A percentile compares a stretch with the other conserved stretches of the same genome.
These are phyloP conservation scores for Sprattus sprattus DNA, from an alignment of 2,113 vertebrate species.

Conservation along the genomic window DNA sequence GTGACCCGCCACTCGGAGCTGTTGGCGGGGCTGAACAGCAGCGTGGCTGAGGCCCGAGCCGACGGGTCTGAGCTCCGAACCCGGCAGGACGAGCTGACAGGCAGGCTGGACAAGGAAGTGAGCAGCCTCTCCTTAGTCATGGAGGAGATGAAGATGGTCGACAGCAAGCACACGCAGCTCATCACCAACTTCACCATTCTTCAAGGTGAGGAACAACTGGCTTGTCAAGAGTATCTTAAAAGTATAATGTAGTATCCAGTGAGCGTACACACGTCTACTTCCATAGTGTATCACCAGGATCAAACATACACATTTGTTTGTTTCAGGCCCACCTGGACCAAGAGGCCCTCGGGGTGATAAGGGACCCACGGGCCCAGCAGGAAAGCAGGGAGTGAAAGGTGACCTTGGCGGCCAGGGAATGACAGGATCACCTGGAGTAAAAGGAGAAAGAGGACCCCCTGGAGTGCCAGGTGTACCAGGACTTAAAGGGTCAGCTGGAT, in stretches of 20 bases:
- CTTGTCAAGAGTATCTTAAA: neutral
- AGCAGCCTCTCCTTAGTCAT: constrained; percentile 87
- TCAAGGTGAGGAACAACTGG: constrained; percentile 76
- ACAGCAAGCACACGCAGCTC: constrained; percentile 93
- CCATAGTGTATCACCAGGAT: neutral
- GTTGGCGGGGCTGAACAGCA: constrained; percentile 80
- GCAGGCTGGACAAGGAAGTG: constrained; percentile 89
- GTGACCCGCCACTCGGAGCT: constrained; percentile 85
- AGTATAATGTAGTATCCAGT: neutral
- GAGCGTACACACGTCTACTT: neutral
- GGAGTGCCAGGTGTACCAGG: constrained; percentile 80
- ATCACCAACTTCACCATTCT: constrained; percentile 98
- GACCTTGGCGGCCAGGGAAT: constrained; percentile 91
- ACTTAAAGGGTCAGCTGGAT: constrained; percentile 82
- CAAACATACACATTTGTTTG: constrained; percentile 38
- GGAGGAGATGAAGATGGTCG: constrained; percentile 98
- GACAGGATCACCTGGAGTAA: constrained; percentile 76
- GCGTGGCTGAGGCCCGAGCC: constrained; percentile 78
- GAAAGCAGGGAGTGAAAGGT: constrained; percentile 84
- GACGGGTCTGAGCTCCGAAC: constrained; percentile 80
- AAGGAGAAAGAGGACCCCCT: constrained; percentile 82
- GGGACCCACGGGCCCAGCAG: constrained; percentile 84
- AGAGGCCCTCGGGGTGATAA: constrained; percentile 89
- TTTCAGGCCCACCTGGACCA: constrained; percentile 94
- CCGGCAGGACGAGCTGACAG: constrained; percentile 85